Evolutionary conservation across 2,888 invertebrate genomes (phyloP).

Genomic region (Siphlonurus alternatus): DNA sequence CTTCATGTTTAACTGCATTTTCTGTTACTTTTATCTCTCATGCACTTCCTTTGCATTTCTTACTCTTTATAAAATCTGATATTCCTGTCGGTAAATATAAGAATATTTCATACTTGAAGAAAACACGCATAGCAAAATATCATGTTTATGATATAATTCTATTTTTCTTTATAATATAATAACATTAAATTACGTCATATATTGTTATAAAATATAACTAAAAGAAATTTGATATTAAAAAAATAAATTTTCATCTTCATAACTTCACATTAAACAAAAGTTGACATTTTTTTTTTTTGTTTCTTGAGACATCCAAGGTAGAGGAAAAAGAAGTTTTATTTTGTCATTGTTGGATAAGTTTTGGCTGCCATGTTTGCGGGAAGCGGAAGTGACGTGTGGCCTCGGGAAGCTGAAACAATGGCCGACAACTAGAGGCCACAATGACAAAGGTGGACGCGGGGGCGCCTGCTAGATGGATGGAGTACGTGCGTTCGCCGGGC

Average conservation of each 20-base stretch:
- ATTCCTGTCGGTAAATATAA: not conserved
- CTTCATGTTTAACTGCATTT: not conserved
- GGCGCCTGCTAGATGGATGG: not conserved
- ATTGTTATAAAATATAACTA: not conserved
- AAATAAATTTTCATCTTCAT: not conserved
- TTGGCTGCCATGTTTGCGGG: not conserved
- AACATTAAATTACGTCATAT: not conserved
- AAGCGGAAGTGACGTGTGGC: conserved; percentile 3
- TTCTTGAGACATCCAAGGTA: too few relatives aligned
- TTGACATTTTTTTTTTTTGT: not conserved
- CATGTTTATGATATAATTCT: not conserved
- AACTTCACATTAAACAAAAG: not conserved
- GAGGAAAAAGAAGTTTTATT: too few relatives aligned
- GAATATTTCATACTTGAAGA: not conserved
- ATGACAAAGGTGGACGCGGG: not conserved
- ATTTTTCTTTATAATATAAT: not conserved
- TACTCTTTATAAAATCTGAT: not conserved
- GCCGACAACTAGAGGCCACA: not conserved
- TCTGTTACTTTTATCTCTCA: too few relatives aligned
- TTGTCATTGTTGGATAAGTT: too few relatives aligned
- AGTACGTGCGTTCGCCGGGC: not conserved
- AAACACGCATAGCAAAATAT: not conserved
- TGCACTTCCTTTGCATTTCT: not conserved
- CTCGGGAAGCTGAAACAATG: not conserved
- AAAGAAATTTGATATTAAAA: not conserved